Evolutionary conservation across 2,113 vertebrate species (phyloP).

Genomic region (Tympanuchus pallidicinctus): DNA sequence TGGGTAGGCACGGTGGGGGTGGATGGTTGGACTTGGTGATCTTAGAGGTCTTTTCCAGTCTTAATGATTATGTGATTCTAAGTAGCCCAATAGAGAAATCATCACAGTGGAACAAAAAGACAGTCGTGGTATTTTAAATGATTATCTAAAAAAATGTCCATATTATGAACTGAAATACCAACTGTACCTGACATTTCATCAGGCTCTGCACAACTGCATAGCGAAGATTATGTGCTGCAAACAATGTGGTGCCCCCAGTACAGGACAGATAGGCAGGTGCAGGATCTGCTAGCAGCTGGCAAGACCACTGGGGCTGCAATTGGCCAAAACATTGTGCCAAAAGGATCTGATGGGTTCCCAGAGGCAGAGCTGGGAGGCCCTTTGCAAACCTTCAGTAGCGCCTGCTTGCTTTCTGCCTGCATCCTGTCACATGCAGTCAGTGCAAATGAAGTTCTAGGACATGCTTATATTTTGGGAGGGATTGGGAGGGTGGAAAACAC

Average conservation of each 20-base stretch:
- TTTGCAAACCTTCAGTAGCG: not conserved
- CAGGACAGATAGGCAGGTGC: not conserved
- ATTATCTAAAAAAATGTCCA: not conserved
- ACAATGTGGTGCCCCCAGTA: not conserved
- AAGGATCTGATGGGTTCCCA: not conserved
- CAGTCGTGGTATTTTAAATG: not conserved
- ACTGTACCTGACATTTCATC: not conserved
- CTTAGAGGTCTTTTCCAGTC: too few species aligned
- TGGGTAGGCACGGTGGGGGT: too few species aligned
- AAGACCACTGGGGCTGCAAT: not conserved
- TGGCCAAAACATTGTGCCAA: not conserved
- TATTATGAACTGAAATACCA: not conserved
- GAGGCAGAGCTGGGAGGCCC: not conserved
- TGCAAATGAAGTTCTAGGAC: not conserved
- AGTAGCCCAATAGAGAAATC: not conserved
- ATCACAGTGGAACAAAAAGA: not conserved
- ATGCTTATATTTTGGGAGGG: too few species aligned
- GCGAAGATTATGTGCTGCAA: too few species aligned
- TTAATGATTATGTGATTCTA: too few species aligned
- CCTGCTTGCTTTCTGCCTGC: not conserved
- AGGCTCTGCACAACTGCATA: not conserved
- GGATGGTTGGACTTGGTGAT: too few species aligned
- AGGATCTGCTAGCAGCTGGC: not conserved
- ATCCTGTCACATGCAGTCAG: not conserved
- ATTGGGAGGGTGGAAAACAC: too few species aligned